Evolutionary conservation across 2,113 vertebrate genomes (phyloP).

Genomic region (Falcunculus frontatus): DNA sequence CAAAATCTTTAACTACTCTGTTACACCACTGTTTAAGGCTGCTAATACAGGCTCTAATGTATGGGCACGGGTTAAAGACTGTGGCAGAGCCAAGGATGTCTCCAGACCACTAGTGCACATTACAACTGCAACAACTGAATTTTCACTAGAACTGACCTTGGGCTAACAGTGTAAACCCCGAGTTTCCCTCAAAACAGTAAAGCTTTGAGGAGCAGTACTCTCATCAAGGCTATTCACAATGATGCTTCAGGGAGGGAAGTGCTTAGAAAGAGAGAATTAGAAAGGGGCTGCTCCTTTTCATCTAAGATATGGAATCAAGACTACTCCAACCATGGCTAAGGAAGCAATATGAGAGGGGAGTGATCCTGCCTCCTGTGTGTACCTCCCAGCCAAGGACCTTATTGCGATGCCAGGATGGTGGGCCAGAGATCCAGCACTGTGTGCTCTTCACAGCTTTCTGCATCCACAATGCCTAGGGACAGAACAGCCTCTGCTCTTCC

Average conservation of each 20-base stretch:
- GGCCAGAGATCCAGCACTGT: not conserved
- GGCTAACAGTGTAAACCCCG: not conserved
- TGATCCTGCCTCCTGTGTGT: not conserved
- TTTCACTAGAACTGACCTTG: not conserved
- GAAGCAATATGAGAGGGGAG: not conserved
- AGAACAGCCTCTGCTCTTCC: not conserved
- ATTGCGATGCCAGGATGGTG: not conserved
- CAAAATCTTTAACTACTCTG: not conserved
- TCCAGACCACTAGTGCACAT: not conserved
- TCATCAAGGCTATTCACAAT: not conserved
- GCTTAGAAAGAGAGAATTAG: not conserved
- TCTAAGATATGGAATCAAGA: not conserved
- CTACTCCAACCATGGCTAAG: not conserved
- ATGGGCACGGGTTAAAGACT: not conserved
- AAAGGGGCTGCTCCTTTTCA: not conserved
- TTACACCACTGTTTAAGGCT: not conserved
- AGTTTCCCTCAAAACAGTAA: not conserved
- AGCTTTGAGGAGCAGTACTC: not conserved
- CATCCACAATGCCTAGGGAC: not conserved
- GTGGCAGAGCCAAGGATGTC: not conserved
- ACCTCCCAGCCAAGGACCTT: not conserved
- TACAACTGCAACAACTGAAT: not conserved
- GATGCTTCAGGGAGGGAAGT: not conserved
- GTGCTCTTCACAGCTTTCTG: not conserved
- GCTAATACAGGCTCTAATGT: not conserved